Percentiles rank a stretch among this genome's conserved stretches.
phyloP scores from a whole-genome alignment of 2,797 vertebrate species.

The Acipenser oxyrinchus region DNA sequence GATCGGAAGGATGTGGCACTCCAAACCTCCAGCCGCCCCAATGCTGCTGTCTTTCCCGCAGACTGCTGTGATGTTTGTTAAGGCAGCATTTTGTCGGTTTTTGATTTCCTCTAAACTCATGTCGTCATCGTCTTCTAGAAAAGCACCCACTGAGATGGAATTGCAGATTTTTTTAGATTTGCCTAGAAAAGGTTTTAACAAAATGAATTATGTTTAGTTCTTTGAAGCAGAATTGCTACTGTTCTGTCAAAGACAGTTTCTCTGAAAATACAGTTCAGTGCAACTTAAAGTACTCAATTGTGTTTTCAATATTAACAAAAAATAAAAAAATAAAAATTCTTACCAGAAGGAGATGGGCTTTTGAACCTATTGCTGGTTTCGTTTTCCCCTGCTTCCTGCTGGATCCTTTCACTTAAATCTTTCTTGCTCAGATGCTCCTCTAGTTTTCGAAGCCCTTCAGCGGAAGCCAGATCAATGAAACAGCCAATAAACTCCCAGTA shows the following conservation, averaged over 20 bases:
- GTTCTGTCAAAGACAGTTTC: no score
- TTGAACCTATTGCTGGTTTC: conserved; percentile 72
- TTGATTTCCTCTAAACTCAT: conserved; percentile 89
- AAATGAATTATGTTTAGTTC: no score
- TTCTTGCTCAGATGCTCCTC: conserved; percentile 79
- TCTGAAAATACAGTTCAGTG: no score
- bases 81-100: conserved; percentile 80
- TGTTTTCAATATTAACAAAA: no score
- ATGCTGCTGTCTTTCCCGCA: conserved; percentile 54
- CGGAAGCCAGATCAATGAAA: conserved; percentile 85
- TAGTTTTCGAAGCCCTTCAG: conserved; percentile 75
- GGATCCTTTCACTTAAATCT: conserved; percentile 61
- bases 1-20: conserved; percentile 65
- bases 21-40: conserved; percentile 43
- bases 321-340: no score
- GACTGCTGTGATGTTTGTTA: conserved; percentile 59
- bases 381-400: conserved; percentile 65
- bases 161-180: conserved; percentile 79
- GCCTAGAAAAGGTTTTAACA: conserved; percentile 45
- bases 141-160: conserved; percentile 87
- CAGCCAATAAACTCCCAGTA: conserved; percentile 96
- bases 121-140: conserved; percentile 80
- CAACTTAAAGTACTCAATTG: no score
- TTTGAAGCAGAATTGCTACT: no score
- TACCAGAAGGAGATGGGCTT: conserved; percentile 48